These are phyloP conservation scores for Tachypleus tridentatus DNA, from an alignment of 1,140 invertebrate species.

Conservation along the genomic window DNA sequence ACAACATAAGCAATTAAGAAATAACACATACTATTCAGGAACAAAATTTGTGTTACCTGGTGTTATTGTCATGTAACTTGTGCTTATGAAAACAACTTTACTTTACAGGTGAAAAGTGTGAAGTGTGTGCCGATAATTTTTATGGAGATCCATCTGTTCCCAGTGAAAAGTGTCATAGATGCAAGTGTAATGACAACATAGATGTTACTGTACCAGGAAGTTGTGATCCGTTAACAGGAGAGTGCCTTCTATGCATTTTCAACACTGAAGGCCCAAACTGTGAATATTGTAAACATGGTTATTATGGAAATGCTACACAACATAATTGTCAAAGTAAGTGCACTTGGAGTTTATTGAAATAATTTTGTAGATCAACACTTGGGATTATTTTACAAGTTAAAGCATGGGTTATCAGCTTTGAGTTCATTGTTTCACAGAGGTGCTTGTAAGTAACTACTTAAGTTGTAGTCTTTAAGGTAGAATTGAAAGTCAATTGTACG, in stretches of 20 bases:
- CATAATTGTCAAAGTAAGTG: conserved; percentile 81
- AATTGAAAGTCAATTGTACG: too few relatives aligned
- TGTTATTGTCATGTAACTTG: too few relatives aligned
- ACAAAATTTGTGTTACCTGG: too few relatives aligned
- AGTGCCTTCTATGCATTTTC: conserved; percentile 94
- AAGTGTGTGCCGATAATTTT: conserved; percentile 86
- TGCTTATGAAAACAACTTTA: background rate
- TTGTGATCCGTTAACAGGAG: too few relatives aligned
- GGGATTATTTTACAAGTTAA: conserved; percentile 2
- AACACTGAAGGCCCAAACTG: conserved; percentile 74
- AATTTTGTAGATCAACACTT: too few relatives aligned
- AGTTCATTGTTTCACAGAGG: too few relatives aligned
- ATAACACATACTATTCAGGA: too few relatives aligned
- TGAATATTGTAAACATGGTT: conserved; percentile 79
- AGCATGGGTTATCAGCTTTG: background rate
- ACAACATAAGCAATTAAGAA: too few relatives aligned
- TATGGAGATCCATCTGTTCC: conserved; percentile 74
- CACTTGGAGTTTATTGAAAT: conserved; percentile 79
- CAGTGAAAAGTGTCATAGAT: conserved; percentile 72
- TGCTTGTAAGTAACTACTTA: too few relatives aligned
- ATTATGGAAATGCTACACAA: conserved; percentile 80
- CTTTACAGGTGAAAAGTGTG: conserved; percentile 59
- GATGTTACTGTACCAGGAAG: conserved; percentile 69
- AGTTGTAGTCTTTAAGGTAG: too few relatives aligned
- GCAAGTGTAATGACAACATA: conserved; percentile 89